Evolutionary conservation across 2,888 invertebrate genomes (phyloP).

Genomic region (Stenodera caucasica): DNA sequence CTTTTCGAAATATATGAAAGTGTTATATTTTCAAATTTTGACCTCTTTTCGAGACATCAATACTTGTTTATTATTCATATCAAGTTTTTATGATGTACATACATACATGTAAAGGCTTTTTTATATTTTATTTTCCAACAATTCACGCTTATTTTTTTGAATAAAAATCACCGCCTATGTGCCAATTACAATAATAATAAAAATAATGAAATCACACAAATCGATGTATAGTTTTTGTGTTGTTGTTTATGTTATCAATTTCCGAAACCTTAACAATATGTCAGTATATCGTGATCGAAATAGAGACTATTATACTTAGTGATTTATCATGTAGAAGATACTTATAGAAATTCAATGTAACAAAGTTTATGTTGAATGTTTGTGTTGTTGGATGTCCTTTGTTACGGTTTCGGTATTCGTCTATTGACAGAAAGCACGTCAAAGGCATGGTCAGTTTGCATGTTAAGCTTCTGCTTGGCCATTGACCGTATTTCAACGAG

Average conservation of each 20-base stretch:
- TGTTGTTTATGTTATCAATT: neutral
- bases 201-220: slow-evolving; percentile 19
- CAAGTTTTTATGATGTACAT: neutral
- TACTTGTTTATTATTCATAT: slow-evolving; percentile 1
- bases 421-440: slow-evolving; percentile 5
- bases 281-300: neutral
- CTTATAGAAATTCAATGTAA: neutral
- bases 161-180: slow-evolving; percentile 11
- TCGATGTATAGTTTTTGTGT: slow-evolving; percentile 16
- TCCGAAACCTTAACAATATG: neutral
- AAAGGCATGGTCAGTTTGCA: slow-evolving; percentile 13
- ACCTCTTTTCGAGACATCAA: slow-evolving; percentile 2
- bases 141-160: slow-evolving; percentile 11
- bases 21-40: slow-evolving; percentile 5
- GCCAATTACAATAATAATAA: neutral
- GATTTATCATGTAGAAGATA: neutral
- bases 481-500: neutral
- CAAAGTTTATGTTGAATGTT: neutral
- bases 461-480: slow-evolving; percentile 9
- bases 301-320: neutral
- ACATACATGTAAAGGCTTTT: neutral
- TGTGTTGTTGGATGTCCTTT: neutral
- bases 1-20: neutral
- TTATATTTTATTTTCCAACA: neutral
- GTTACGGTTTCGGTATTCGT: slow-evolving; percentile 1